Base-by-base conservation (phyloP, 1,140 invertebrate species). In the Polypedilum pembai region DNA sequence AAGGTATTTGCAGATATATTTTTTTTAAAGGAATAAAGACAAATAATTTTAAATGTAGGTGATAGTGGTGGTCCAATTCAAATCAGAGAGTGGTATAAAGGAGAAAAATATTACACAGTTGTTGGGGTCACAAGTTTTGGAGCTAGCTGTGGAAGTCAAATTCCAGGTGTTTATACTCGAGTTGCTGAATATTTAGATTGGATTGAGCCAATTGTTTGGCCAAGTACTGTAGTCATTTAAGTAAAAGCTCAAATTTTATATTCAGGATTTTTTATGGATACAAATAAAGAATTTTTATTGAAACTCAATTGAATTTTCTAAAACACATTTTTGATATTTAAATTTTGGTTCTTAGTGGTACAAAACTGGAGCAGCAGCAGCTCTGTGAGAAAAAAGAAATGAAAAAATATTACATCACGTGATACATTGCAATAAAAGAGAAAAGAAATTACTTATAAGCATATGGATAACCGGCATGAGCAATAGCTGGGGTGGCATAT, bases 121-220 rank as follows among this genome's bases (percentile, higher is more conserved):
- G 76, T 84, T 18, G 90, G 89, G 1, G 78, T 91, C 2, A 87
- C 89, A 1, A 88, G 87, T 0, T 87, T 89, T 78, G 92, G 92
- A 7, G 85, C 85, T 0, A 82, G 83, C 0, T 92, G 90, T 78
- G 89, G 86, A 1, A 84, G 85, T 76, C 76, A 79, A 10, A 86
- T 85, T 3, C 85, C 85, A 77, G 88, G 87, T 0, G 83, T 91
- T 12, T 91, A 91, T 76, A 89, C 89, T 0, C 85, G 84, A 76
- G 87, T 91, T 1, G 78, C 82, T 1, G 80, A 85, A 21, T 91
- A 86, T 76, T 79, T 88, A 10, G 83, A 85, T 3, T 91, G 89
- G 86, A 90, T 91, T 63, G 89, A 90, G 77, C 76, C 79, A 12
- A 80, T 85, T 3, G 88, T 90, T 1, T 90, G 88, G 89, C 83